These are phyloP conservation scores for Gopherus evgoodei DNA, from an alignment of 2,113 vertebrate species.

Conservation along the genomic window DNA sequence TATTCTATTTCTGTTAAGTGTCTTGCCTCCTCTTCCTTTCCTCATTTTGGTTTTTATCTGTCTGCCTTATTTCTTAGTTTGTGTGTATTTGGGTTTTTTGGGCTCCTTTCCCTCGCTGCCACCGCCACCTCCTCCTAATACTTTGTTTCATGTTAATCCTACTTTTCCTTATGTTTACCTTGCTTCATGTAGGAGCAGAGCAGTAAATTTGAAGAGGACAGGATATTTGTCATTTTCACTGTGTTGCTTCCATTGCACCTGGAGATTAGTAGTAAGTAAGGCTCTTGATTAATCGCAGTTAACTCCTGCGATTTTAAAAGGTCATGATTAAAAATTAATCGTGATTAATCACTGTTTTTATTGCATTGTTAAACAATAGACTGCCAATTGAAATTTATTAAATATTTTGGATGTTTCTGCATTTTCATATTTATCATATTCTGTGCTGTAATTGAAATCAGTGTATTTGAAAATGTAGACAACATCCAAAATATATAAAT, in stretches of 20 bases:
- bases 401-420: too few relatives aligned
- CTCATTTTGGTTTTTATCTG: not conserved
- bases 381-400: too few relatives aligned
- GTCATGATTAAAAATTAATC: too few relatives aligned
- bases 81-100: not conserved
- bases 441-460: too few relatives aligned
- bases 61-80: not conserved
- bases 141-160: not conserved
- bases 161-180: not conserved
- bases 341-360: too few relatives aligned
- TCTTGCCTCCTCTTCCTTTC: not conserved
- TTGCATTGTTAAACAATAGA: too few relatives aligned
- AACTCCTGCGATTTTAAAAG: too few relatives aligned
- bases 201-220: not conserved
- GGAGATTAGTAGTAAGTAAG: not conserved
- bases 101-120: not conserved
- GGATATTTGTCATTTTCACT: not conserved
- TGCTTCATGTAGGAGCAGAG: not conserved
- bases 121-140: not conserved
- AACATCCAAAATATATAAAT: too few relatives aligned
- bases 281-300: too few relatives aligned
- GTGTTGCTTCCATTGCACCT: not conserved
- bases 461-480: too few relatives aligned
- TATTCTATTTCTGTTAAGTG: not conserved
- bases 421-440: too few relatives aligned